phyloP scores from a whole-genome alignment of 2,797 vertebrate species.

The Cephalopachus bancanus region DNA sequence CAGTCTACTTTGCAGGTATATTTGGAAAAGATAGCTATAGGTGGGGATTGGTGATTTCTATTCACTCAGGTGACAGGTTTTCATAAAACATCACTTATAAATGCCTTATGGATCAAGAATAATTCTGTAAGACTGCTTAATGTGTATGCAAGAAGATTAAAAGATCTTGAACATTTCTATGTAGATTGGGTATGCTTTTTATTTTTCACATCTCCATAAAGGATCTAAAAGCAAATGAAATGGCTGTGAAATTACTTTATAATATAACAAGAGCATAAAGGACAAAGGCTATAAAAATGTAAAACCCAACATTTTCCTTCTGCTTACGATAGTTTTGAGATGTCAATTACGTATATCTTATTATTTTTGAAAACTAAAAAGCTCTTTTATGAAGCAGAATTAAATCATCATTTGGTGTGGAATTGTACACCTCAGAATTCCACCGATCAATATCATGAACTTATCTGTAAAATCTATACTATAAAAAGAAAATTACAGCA shows the following conservation, averaged over 20 bases:
- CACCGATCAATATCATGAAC: background rate
- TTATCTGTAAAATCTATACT: conserved; percentile 53
- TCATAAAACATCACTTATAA: background rate
- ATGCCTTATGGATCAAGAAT: conserved; percentile 1
- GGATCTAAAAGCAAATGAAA: conserved; percentile 47
- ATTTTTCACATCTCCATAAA: background rate
- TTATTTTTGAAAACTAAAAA: conserved; percentile 48
- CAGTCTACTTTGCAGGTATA: background rate
- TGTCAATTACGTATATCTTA: conserved; percentile 28
- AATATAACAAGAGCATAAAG: background rate
- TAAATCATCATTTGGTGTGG: background rate
- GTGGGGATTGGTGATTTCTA: background rate
- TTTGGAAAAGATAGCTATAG: background rate
- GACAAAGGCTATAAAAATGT: background rate
- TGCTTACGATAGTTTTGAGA: background rate
- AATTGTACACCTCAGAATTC: background rate
- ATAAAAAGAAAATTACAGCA: conserved; percentile 29
- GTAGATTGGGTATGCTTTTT: background rate
- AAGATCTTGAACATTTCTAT: background rate
- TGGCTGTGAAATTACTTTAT: background rate
- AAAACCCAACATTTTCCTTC: background rate
- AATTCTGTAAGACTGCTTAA: background rate
- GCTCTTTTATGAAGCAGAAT: conserved; percentile 47
- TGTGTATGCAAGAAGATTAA: background rate
- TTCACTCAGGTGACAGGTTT: background rate